phyloP scores from a whole-genome alignment of 2,113 vertebrate species.

The Anas platyrhynchos region DNA sequence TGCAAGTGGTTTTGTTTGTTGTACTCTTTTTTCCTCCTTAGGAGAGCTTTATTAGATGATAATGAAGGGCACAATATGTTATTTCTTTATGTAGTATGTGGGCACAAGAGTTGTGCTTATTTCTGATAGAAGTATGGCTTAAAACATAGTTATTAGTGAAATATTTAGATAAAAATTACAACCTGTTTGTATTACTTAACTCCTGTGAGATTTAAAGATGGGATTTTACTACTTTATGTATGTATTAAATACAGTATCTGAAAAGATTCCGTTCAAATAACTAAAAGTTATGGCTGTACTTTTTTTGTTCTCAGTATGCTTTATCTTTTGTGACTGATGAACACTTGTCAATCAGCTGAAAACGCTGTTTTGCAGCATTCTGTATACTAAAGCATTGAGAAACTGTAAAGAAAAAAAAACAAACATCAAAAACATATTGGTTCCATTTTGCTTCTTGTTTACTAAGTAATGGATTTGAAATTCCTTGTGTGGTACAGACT shows the following conservation, averaged over 20 bases:
- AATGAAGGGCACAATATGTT: background rate
- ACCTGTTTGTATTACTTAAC: background rate
- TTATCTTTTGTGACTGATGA: background rate
- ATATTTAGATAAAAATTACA: background rate
- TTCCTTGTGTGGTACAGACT: background rate
- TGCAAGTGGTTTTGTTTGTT: background rate
- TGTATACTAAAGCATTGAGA: background rate
- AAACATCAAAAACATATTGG: background rate
- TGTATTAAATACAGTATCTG: background rate
- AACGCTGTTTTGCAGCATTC: background rate
- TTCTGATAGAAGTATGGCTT: background rate
- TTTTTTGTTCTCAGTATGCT: background rate
- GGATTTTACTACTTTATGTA: background rate
- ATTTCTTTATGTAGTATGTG: background rate
- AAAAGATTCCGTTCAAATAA: background rate
- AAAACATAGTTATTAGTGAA: background rate
- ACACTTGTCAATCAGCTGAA: background rate
- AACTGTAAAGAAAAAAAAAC: background rate
- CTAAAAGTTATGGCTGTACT: background rate
- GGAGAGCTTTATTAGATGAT: background rate
- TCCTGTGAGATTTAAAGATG: background rate
- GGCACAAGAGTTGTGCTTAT: background rate
- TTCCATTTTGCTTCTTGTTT: background rate
- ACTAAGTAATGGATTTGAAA: background rate
- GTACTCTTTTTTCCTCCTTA: background rate